Base-by-base conservation (phyloP, 2,888 invertebrate genomes). In the Temnothorax unifasciatus region DNA sequence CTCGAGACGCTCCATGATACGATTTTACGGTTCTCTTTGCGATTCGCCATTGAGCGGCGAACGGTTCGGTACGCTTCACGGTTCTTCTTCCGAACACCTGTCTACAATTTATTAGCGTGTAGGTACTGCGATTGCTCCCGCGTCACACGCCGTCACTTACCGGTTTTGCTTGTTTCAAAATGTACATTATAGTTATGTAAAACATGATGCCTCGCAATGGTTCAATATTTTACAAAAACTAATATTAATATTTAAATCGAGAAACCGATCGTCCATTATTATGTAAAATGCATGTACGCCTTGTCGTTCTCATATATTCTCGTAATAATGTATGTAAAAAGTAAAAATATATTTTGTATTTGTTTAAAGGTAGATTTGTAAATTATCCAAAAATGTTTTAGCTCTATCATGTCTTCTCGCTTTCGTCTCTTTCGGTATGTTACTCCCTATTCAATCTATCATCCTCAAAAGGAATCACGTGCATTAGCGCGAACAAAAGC, bases 401-500 rank as follows among this genome's bases (percentile, higher is more conserved):
- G 1, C 13, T 21, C 13, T 64, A 2, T 6, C 21, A 41, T 21
- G 38, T 57, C 3, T 41, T 41, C 21, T 81, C 63, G 9, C 59
- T 66, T 59, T 25, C 15, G 50, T 69, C 44, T 79, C 11, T 50
- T n/a, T 29, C 2, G 4, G 0, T 59, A 52, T 6, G 15, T 41
- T 34, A 4, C n/a, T n/a, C 5, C 0, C 1, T 2, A 2, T 13
- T 47, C n/a, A 50, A 1, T 74, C n/a, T 2, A 29, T 75, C 5
- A n/a, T 3, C 0, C 83, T 61, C 52, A 85, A 85, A 85, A 85
- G 3, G 18, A 13, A 21, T 29, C 18, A 21, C 18, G 66, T 63
- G 57, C 59, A 84, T 77, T 84, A 71, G 73, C 74, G 84, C 47
- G 63, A 88, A 84, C 87, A 90, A 47, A 90, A 83, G 77, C 85